Conservation (phyloP, 2,797 vertebrate species). For the Acestrorhynchus altus region DNA sequence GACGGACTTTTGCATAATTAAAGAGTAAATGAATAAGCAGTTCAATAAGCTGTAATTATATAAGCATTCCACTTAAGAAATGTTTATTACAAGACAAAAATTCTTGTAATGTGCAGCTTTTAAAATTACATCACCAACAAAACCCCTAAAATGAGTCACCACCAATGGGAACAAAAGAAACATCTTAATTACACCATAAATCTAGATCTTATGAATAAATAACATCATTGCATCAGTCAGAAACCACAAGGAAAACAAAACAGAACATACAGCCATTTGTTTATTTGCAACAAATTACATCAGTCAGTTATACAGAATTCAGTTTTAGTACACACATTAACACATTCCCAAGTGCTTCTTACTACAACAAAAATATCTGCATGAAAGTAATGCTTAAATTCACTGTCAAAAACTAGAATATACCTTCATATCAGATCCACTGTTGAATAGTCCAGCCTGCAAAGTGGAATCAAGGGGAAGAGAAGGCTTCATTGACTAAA, state of each 20-base stretch:
- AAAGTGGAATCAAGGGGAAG: background rate
- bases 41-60: background rate
- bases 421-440: background rate
- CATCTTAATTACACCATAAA: background rate
- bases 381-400: slow-evolving; percentile 16
- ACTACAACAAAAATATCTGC: slow-evolving; percentile 13
- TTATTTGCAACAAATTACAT: slow-evolving; percentile 39
- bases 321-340: slow-evolving; percentile 7
- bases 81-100: too few relatives aligned
- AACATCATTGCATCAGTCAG: background rate
- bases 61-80: background rate
- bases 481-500: background rate
- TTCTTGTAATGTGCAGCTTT: background rate
- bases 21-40: background rate
- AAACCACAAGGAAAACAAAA: slow-evolving; percentile 1
- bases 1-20: too few relatives aligned
- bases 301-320: slow-evolving; percentile 23
- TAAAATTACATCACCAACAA: background rate
- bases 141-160: background rate
- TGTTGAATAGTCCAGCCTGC: background rate
- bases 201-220: background rate
- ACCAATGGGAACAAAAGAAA: background rate
- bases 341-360: slow-evolving; percentile 6
- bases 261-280: slow-evolving; percentile 2
- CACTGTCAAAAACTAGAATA: slow-evolving; percentile 1